A percentile compares a stretch with the other conserved stretches of the same genome.
phyloP scores from a whole-genome alignment of 1,140 invertebrate genomes.

The Macrobrachium nipponense region DNA sequence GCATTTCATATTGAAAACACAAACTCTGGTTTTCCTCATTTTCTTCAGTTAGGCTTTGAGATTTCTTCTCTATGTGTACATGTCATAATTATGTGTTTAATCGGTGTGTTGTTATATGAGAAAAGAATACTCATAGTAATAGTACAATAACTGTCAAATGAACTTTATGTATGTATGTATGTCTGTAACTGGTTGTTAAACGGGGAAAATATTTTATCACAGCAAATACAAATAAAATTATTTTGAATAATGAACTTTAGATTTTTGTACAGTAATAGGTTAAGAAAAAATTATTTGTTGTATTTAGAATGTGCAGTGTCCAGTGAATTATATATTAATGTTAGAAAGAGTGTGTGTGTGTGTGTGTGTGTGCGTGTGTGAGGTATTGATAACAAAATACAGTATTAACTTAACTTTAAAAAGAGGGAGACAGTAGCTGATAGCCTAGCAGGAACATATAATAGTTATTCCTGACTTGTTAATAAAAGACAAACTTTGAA shows the following conservation, averaged over 20 bases:
- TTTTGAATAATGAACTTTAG: conserved; percentile 51
- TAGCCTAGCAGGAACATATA: no score
- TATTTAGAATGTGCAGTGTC: not conserved
- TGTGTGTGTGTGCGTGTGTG: conserved; percentile 4
- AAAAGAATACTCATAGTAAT: not conserved
- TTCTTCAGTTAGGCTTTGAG: no score
- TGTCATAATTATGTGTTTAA: no score
- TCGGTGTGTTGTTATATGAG: no score
- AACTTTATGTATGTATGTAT: not conserved
- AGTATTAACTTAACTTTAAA: no score
- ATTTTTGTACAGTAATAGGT: conserved; percentile 51
- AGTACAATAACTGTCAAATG: not conserved
- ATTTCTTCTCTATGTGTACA: no score
- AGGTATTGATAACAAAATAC: not conserved
- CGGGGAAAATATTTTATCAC: conserved; percentile 51
- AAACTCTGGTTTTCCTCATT: not conserved
- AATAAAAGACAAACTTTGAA: no score
- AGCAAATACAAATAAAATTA: conserved; percentile 58
- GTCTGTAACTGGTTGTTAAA: conserved; percentile 16
- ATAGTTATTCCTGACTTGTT: no score
- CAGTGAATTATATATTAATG: not conserved
- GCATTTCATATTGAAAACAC: not conserved
- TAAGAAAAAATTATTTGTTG: conserved; percentile 13
- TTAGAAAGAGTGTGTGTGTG: conserved; percentile 11
- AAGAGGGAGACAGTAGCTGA: no score